Evolutionary conservation across 1,140 invertebrate species (phyloP), one percentile per base, ranked within the genome.

Genomic region (Rhopalosiphum maidis): DNA sequence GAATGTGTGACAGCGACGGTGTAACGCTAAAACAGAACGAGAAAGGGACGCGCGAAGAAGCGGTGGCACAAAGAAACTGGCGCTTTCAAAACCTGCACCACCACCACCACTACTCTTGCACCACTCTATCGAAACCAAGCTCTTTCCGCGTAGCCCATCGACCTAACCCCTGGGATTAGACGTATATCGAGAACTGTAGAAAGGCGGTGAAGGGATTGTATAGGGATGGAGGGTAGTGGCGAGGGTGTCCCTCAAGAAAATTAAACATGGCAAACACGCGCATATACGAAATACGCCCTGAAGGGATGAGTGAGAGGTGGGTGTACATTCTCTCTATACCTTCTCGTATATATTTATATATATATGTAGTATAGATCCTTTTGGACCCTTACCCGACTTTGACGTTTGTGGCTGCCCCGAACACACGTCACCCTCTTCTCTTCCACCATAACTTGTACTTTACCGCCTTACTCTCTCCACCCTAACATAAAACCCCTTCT

Each of bases 331-430:
- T 90, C 88, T 90, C 22, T 60, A 90, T 68, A 46, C 48, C 77
- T 68, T 91, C 68, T 91, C 87, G 48, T 89, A 54, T 51, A 88
- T 35, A 41, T 51, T 25, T 54, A 54, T 89, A 54, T 89, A 51
- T 55, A 90, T 55, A 54, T 93, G 51, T 54, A 77, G 60, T 85
- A 86, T 68, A 93, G n/a, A 54, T 93, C 77, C 82, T 55, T 93
- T 86, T 93, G 91, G 91, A 93, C 91, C 91, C 91, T 93, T 93
- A 93, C 91, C 91, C 91, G 91, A 93, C 91, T 93, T 93, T 93
- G 91, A 93, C 91, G 91, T 93, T 93, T 93, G 91, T 51, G 91
- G 91, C 91, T 93, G 91, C 91, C 51, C 82, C 77, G 82, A 93
- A 93, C 91, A 93, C 91, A 30, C 91, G 91, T 93, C 91, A 55